A percentile compares a stretch with the other conserved stretches of the same genome.
These are phyloP conservation scores for Lasioglossum zephyrum DNA, from an alignment of 2,888 invertebrate species.

Conservation along the genomic window DNA sequence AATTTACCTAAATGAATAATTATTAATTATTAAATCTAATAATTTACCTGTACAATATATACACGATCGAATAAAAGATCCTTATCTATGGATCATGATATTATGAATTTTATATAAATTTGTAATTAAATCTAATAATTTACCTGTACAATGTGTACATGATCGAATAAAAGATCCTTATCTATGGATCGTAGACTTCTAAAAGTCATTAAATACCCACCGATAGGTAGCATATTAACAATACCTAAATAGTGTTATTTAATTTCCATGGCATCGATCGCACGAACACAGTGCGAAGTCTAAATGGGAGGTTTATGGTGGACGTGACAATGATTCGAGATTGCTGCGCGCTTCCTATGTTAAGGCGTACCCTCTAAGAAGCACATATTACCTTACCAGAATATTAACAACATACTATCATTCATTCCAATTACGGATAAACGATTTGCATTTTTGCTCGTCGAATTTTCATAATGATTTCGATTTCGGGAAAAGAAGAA, in stretches of 20 bases:
- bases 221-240: no score
- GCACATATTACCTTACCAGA: background rate
- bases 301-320: background rate
- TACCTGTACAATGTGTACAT: no score
- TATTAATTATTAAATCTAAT: no score
- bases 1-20: no score
- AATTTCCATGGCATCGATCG: background rate
- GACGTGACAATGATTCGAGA: background rate
- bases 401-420: background rate
- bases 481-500: background rate
- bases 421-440: background rate
- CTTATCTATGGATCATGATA: no score
- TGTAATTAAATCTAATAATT: no score
- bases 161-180: background rate
- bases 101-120: no score
- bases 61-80: no score
- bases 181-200: background rate
- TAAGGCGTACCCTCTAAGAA: background rate
- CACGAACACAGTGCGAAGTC: background rate
- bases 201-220: no score
- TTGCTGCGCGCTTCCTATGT: background rate
- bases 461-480: background rate
- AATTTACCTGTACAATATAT: no score
- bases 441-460: background rate
- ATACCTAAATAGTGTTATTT: background rate